Base-by-base conservation (phyloP, 2,797 vertebrate species). In the Saxicola maurus region DNA sequence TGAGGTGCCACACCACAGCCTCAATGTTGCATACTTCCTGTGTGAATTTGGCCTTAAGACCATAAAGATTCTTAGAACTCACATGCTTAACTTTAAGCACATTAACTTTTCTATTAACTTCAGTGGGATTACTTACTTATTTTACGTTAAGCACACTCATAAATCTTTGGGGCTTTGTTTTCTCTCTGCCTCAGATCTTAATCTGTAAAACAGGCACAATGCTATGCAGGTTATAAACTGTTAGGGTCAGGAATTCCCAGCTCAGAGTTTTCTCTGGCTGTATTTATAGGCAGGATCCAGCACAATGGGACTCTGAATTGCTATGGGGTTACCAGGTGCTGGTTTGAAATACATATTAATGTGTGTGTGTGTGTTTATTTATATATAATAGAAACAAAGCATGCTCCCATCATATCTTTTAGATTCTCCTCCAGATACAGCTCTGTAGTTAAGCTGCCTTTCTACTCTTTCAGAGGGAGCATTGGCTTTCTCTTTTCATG, bases 51-150 rank as follows among this genome's bases (percentile, higher is more conserved):
- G 62, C 91, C 74, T 87, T 94, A 91, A 92, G 85, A 95, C 87
- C 90, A 46, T 86, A 91, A 94, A 92, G 86, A 90, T 94, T 88
- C 86, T 95, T 95, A 95, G 94, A 95, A 91, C 90, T 93, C 94
- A 91, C 94, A 92, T 94, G 94, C 92, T 94, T 91, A 95, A 91
- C 91, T 91, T 95, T 95, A 94, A 95, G 92, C 90, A 95, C 86
- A 90, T 95, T 95, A 95, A 95, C 92, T 95, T 94, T 91, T 94
- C 92, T 95, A 93, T 95, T 95, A 94, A 95, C 95, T 95, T 95
- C 91, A 92, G 92, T 93, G 64, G 87, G 91, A 92, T 95, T 95
- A 94, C 88, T 94, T 92, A 95, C 92, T 93, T 90, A 86, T 66
- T 92, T 94, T 75, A 90, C 2, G 7, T 92, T 92, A 93, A 94